phyloP scores from a whole-genome alignment of 2,888 invertebrate genomes.

The Diaperis boleti region DNA sequence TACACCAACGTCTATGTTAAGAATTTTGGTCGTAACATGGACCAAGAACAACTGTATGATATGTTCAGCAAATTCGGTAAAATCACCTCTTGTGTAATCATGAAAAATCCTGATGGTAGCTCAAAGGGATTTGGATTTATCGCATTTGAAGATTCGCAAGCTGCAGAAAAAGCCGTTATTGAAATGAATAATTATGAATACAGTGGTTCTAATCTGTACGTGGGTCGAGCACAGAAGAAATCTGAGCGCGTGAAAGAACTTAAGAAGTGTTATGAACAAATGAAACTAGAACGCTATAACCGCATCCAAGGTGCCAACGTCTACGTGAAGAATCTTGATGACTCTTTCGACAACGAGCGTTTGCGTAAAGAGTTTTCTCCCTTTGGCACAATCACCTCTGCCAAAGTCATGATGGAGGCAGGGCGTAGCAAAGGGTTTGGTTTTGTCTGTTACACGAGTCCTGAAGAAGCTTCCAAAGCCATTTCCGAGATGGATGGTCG shows the following conservation, averaged over 20 bases:
- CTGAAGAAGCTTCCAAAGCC: conserved; percentile 79
- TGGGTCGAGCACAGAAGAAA: conserved; percentile 98
- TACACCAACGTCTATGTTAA: conserved; percentile 99
- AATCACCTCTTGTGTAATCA: conserved; percentile 92
- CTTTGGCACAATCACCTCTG: conserved; percentile 78
- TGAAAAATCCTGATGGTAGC: conserved; percentile 90
- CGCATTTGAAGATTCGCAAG: conserved; percentile 95
- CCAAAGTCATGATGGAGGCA: conserved; percentile 76
- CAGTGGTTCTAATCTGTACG: conserved; percentile 83
- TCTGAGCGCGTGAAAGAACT: conserved; percentile 96
- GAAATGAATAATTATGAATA: conserved; percentile 92
- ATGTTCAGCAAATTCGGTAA: conserved; percentile 93
- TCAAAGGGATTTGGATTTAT: conserved; percentile 99
- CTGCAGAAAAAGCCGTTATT: conserved; percentile 92
- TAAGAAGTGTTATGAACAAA: conserved; percentile 93
- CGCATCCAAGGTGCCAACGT: conserved; percentile 77
- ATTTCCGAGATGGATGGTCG: conserved; percentile 80
- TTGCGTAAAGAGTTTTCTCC: conserved; percentile 74
- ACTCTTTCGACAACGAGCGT: conserved; percentile 75
- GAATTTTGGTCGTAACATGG: conserved; percentile 94
- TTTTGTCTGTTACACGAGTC: conserved; percentile 78
- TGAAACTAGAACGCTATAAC: conserved; percentile 91
- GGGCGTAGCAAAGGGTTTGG: conserved; percentile 72
- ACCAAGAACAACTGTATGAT: conserved; percentile 88
- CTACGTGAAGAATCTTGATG: conserved; percentile 81